phyloP scores from a whole-genome alignment of 1,140 invertebrate species.

The Manduca sexta region DNA sequence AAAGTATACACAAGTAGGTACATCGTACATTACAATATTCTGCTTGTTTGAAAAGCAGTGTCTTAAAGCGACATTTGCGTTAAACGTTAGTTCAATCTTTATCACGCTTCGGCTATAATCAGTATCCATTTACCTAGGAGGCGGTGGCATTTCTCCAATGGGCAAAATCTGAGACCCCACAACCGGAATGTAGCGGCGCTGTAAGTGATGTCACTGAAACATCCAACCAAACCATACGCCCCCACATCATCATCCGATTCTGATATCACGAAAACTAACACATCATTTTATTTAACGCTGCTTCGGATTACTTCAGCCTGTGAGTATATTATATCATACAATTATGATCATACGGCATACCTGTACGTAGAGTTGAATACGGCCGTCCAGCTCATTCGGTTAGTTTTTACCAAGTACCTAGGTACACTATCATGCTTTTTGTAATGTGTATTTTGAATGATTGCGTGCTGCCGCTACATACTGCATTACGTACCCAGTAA shows the following conservation, averaged over 20 bases:
- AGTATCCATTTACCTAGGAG: slow-evolving; percentile 60
- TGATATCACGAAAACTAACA: slow-evolving; percentile 68
- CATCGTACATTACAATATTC: too few species aligned
- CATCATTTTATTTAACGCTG: slow-evolving; percentile 65
- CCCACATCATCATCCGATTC: slow-evolving; percentile 46
- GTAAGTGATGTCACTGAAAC: slow-evolving; percentile 68
- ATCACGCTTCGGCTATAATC: slow-evolving; percentile 51
- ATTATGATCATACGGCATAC: not conserved
- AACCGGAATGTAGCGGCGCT: slow-evolving; percentile 61
- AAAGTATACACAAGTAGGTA: too few species aligned
- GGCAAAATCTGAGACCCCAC: slow-evolving; percentile 56
- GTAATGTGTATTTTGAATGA: not conserved
- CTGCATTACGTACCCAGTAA: too few species aligned
- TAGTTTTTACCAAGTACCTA: too few species aligned
- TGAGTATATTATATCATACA: slow-evolving; percentile 43
- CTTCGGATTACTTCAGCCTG: slow-evolving; percentile 65
- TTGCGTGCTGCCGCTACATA: not conserved
- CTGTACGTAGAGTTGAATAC: not conserved
- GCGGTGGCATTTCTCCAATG: slow-evolving; percentile 66
- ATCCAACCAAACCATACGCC: slow-evolving; percentile 40
- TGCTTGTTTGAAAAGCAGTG: too few species aligned
- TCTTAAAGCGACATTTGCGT: not conserved
- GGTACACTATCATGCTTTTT: too few species aligned
- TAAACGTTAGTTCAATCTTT: slow-evolving; percentile 9
- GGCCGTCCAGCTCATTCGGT: too few species aligned